Base-by-base conservation (phyloP, 2,797 vertebrate species). In the Crocodylus rhombifer region DNA sequence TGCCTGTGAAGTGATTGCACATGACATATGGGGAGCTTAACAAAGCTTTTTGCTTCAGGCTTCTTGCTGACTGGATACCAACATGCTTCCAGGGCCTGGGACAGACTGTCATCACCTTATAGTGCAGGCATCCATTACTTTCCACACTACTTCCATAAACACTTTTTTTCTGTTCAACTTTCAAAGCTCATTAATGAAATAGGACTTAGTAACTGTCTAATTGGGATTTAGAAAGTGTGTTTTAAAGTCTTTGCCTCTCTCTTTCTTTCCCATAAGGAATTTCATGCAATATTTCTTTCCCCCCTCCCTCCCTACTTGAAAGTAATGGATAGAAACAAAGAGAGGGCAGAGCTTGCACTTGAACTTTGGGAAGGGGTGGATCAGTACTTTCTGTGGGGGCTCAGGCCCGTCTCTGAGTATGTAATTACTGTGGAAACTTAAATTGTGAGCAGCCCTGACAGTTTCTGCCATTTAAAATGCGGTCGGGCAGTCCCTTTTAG, bases 1-100 rank as follows among this genome's bases (percentile, higher is more conserved):
- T n/a, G 21, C 15, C 20, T 61, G 21, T 21, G 17, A 57, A 87
- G 85, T 96, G 86, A 90, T 84, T 92, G 84, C 69, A 63, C 20
- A 60, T 14, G 9, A 73, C 23, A n/a, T 18, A 58, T 82, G 28
- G 74, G 56, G 82, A 82, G 77, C 67, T 87, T 15, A 62, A 20
- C 36, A 57, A 65, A 58, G 74, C 7, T 3, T 79, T 21, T 55
- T 80, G 73, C n/a, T 64, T 88, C 61, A 10, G 71, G 6, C 23
- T 51, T 36, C 7, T 75, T 64, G 56, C 80, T 87, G 71, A 25
- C n/a, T 76, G 21, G 33, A 1, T 30, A 55, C 12, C 60, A 0
- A 12, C 60, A 71, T 81, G 28, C 64, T 64, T 42, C 14, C 69
- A 80, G 77, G 12, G 62, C 25, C 58, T 74, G 83, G 65, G 73